phyloP scores from a whole-genome alignment of 2,797 vertebrate species.

The Megaceryle alcyon region DNA sequence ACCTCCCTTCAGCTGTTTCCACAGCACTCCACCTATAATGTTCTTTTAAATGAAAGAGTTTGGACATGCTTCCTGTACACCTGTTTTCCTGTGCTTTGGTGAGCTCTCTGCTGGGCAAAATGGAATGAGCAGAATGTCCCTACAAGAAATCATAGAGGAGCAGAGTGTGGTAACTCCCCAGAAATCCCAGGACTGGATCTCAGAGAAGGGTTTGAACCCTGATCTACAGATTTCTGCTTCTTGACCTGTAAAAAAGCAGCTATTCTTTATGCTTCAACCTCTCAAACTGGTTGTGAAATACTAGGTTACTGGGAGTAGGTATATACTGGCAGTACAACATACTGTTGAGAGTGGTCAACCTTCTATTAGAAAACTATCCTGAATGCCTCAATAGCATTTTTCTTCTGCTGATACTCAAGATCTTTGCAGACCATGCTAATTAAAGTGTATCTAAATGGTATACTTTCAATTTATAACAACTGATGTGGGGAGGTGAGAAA shows the following conservation, averaged over 20 bases:
- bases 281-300: neutral
- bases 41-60: neutral
- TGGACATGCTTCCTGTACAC: fast-evolving
- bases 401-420: neutral
- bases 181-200: neutral
- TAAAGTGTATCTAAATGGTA: constrained; percentile 39
- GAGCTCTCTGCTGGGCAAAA: neutral
- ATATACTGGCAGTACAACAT: neutral
- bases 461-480: constrained; percentile 56
- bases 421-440: constrained; percentile 31
- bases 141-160: neutral
- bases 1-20: neutral
- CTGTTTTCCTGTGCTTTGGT: neutral
- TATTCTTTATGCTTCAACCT: neutral
- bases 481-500: constrained; percentile 50
- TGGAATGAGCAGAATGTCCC: neutral
- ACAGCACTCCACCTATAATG: neutral
- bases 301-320: neutral
- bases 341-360: neutral
- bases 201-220: neutral
- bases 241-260: neutral
- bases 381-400: neutral
- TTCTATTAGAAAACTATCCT: neutral
- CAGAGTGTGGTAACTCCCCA: neutral
- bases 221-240: neutral